Percentiles rank a stretch among this genome's conserved stretches.
phyloP scores from a whole-genome alignment of 2,888 invertebrate genomes.

The Dioctria linearis region DNA sequence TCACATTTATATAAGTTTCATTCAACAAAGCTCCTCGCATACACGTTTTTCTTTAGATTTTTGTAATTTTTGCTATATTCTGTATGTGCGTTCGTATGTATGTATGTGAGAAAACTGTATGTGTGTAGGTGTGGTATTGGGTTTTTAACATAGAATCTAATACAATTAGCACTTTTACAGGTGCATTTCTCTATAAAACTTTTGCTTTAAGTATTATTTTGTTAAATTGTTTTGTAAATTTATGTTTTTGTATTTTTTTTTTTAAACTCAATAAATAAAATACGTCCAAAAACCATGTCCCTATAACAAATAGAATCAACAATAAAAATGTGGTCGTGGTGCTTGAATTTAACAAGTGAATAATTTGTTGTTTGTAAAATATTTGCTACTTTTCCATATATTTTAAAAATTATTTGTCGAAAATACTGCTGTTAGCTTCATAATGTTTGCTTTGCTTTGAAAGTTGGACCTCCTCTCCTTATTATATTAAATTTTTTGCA shows the following conservation, averaged over 20 bases:
- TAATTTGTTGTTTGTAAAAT: background rate
- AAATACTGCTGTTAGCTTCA: background rate
- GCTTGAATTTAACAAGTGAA: slow-evolving; percentile 45
- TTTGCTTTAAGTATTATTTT: slow-evolving; percentile 10
- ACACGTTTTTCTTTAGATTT: background rate
- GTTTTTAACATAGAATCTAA: slow-evolving; percentile 5
- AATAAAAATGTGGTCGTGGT: slow-evolving; percentile 10
- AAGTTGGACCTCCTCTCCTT: slow-evolving; percentile 33
- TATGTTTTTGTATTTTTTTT: slow-evolving; percentile 28
- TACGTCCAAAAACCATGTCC: background rate
- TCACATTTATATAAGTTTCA: too few species aligned
- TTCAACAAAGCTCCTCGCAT: too few species aligned
- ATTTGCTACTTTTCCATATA: background rate
- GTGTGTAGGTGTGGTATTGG: background rate
- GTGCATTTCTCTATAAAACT: slow-evolving; percentile 4
- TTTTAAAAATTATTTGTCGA: background rate
- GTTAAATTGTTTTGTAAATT: background rate
- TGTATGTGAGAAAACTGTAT: too few species aligned
- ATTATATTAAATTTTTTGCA: background rate
- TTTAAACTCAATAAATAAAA: background rate
- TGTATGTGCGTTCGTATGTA: too few species aligned
- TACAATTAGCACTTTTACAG: slow-evolving; percentile 51
- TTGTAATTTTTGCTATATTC: slow-evolving; percentile 6
- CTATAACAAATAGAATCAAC: background rate
- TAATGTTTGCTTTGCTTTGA: background rate